Base-by-base conservation (phyloP, 30 jellyfish, hydroid and myxozoan genomes). In the Cassiopea andromeda region DNA sequence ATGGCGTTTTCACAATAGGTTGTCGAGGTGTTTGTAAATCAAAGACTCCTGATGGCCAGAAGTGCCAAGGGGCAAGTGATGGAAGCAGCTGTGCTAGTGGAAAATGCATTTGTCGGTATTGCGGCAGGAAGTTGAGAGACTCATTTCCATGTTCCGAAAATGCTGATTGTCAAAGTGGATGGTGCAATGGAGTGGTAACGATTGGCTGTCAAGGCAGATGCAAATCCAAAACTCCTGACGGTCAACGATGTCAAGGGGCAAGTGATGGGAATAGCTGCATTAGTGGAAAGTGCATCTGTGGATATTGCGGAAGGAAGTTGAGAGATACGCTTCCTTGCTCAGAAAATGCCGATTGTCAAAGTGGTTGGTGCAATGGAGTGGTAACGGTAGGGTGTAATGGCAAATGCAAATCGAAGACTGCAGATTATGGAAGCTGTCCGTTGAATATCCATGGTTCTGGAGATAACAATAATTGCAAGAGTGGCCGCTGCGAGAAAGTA, bases 401-500 rank as follows among this genome's bases (percentile, higher is more conserved):
- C 8, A 81, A 15, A 81, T 81, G 89, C 48, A 81, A 46, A 14
- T 44, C 46, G 7, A 58, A n/a, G 68, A 43, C 16, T 13, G 43
- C 27, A 7, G 80, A 81, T 44, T 81, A 81, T 46, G 80, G 68
- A 58, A 6, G 46, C 19, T 81, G 89, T 44, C 69, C 80, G 5
- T 61, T 81, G 27, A 66, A 81, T 19, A 4, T 81, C 7, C 43
- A 57, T 18, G 80, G 64, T 50, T 59, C 80, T 59, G 89, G 89
- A 7, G 80, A 59, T 27, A 81, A 81, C 80, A 66, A 59, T 46
- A 27, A 27, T 27, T 81, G 89, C 45, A 60, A 67, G 48, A 81
- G 89, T 61, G 80, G 80, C 18, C 89, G 80, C 16, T 81, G 89
- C 76, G 89, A 81, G 80, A 66, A 60, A 47, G 79, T 67, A 17